These are phyloP conservation scores for Chionodraco myersi DNA, from an alignment of 2,113 vertebrate genomes.

Conservation along the genomic window DNA sequence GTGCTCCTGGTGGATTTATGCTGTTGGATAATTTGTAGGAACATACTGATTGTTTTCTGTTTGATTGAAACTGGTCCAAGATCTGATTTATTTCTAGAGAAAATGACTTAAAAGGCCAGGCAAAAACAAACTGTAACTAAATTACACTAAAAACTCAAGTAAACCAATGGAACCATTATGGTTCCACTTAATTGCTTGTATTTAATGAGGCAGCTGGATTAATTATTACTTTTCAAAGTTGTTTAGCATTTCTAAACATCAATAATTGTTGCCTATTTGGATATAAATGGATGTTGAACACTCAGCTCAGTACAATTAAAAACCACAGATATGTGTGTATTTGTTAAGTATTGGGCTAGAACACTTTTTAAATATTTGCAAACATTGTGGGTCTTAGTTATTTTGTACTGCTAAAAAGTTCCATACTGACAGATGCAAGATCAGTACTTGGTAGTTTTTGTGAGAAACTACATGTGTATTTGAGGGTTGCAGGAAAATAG, in stretches of 20 bases:
- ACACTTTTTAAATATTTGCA: too few species aligned
- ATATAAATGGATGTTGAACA: background rate
- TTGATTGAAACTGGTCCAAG: constrained; percentile 26
- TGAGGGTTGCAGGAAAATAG: background rate
- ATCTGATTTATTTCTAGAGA: background rate
- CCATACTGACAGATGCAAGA: background rate
- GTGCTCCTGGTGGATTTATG: constrained; percentile 8
- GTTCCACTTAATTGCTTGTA: constrained; percentile 9
- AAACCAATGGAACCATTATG: background rate
- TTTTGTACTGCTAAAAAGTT: background rate
- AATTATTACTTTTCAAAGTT: background rate
- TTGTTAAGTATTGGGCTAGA: background rate
- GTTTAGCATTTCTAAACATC: background rate
- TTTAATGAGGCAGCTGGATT: constrained; percentile 8
- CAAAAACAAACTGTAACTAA: constrained; percentile 21
- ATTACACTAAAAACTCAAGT: constrained; percentile 7
- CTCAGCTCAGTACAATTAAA: background rate
- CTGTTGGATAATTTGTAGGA: constrained; percentile 30
- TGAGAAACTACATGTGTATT: background rate
- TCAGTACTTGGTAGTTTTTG: background rate
- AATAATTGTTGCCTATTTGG: background rate
- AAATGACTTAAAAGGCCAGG: constrained; percentile 2
- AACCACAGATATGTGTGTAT: background rate
- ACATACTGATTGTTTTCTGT: constrained; percentile 28
- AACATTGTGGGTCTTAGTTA: background rate